Percentiles rank a stretch among this genome's conserved stretches.
Conservation (phyloP, 2,113 vertebrate species). For the Helogale parvula region DNA sequence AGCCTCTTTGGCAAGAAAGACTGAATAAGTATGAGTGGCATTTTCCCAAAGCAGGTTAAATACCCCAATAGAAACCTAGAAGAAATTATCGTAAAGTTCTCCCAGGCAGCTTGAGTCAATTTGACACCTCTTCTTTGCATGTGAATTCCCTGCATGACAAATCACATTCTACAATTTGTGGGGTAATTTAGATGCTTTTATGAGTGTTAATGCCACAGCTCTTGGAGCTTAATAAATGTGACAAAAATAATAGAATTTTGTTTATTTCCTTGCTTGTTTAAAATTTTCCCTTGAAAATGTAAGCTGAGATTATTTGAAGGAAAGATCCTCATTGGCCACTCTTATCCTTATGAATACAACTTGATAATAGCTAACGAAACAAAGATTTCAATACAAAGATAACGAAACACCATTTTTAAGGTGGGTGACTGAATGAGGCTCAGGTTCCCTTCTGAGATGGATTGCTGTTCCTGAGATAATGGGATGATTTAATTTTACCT, state of each 20-base stretch:
- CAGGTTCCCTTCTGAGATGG: neutral
- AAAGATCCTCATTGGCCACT: neutral
- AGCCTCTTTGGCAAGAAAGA: slow-evolving; percentile 67
- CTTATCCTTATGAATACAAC: neutral
- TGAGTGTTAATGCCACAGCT: slow-evolving; percentile 49
- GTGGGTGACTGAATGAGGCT: neutral
- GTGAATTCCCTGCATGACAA: slow-evolving; percentile 59
- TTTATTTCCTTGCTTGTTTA: slow-evolving; percentile 43
- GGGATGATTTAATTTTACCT: neutral
- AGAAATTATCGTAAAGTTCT: slow-evolving; percentile 73
- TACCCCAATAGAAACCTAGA: slow-evolving; percentile 53
- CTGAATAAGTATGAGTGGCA: slow-evolving; percentile 72
- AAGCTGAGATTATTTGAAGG: neutral
- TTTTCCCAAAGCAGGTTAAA: slow-evolving; percentile 78
- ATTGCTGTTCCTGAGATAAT: neutral
- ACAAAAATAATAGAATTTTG: slow-evolving; percentile 14
- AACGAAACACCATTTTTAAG: neutral
- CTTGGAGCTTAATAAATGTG: slow-evolving; percentile 48
- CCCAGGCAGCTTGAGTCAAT: slow-evolving; percentile 34
- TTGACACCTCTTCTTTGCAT: slow-evolving; percentile 48
- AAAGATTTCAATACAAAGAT: neutral
- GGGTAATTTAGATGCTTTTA: slow-evolving; percentile 41
- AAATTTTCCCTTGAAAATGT: neutral
- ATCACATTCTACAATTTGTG: slow-evolving; percentile 54
- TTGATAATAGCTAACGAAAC: neutral